A percentile compares a stretch with the other conserved stretches of the same genome.
Evolutionary conservation across 1,140 invertebrate genomes (phyloP).

Genomic region (Drosophila ogumai): DNA sequence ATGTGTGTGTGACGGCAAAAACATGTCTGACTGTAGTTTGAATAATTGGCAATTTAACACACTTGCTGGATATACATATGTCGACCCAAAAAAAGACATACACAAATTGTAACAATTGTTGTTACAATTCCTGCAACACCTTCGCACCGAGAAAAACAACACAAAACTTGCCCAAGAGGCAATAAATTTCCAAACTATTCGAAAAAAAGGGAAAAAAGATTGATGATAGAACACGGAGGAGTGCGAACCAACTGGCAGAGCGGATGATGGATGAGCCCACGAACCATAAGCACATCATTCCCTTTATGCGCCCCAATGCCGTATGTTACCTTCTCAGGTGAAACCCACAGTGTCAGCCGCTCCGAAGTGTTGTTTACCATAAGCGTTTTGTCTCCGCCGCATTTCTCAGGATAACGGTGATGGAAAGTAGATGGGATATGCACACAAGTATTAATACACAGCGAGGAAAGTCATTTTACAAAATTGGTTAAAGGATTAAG

Average conservation of each 20-base stretch:
- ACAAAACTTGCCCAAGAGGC: constrained; percentile 33
- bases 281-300: constrained; percentile 48
- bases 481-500: neutral
- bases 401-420: neutral
- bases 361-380: constrained; percentile 66
- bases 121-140: constrained; percentile 26
- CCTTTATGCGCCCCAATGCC: neutral
- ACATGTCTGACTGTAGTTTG: constrained; percentile 64
- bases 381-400: constrained; percentile 35
- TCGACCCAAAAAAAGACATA: constrained; percentile 29
- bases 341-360: constrained; percentile 52
- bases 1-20: constrained; percentile 22
- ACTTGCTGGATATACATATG: constrained; percentile 10
- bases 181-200: constrained; percentile 57
- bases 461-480: neutral
- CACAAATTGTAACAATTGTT: constrained; percentile 58
- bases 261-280: constrained; percentile 72
- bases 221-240: constrained; percentile 63
- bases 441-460: neutral
- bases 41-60: constrained; percentile 77
- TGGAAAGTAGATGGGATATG: neutral
- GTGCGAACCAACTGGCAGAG: constrained; percentile 62
- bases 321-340: constrained; percentile 40
- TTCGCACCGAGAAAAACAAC: constrained; percentile 13
- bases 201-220: constrained; percentile 56